Conservation (phyloP, 2,113 vertebrate species). For the Ibidorhyncha struthersii region DNA sequence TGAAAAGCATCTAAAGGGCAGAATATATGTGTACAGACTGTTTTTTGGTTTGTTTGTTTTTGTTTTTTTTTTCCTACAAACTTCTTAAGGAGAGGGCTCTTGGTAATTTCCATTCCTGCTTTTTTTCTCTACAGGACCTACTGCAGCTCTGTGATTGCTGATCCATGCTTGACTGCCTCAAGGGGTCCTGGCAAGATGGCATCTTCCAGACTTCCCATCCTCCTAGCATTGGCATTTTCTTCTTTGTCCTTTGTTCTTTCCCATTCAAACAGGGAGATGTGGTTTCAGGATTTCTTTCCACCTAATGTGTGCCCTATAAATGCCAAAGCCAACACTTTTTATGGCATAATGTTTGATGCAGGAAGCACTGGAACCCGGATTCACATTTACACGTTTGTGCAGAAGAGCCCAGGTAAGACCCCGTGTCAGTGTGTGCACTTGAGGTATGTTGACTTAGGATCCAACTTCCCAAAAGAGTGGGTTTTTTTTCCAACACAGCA, state of each 20-base stretch:
- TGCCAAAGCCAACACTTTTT: slow-evolving; percentile 77
- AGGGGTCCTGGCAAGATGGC: slow-evolving; percentile 71
- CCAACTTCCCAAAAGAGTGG: background rate
- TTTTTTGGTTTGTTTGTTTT: background rate
- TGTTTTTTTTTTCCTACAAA: background rate
- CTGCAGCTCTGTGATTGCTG: slow-evolving; percentile 33
- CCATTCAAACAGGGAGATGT: slow-evolving; percentile 82
- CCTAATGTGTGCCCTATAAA: slow-evolving; percentile 76
- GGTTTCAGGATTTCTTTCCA: slow-evolving; percentile 87
- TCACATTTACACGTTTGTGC: slow-evolving; percentile 96
- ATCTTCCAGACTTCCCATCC: slow-evolving; percentile 64
- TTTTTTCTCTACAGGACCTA: background rate
- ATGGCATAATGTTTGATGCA: slow-evolving; percentile 97
- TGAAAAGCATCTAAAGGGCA: background rate
- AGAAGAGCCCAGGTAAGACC: slow-evolving; percentile 85
- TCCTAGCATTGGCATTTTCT: slow-evolving; percentile 67
- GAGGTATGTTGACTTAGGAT: background rate
- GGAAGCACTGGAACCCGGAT: slow-evolving; percentile 97
- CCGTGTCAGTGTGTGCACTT: background rate
- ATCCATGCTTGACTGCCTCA: background rate
- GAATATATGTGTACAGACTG: background rate
- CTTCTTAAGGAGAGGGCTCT: background rate
- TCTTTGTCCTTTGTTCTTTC: slow-evolving; percentile 76
- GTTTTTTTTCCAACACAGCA: background rate
- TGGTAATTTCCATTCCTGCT: background rate